Conservation (phyloP, 1,140 invertebrate species). For the roundworm (Caenorhabditis elegans) region DNA sequence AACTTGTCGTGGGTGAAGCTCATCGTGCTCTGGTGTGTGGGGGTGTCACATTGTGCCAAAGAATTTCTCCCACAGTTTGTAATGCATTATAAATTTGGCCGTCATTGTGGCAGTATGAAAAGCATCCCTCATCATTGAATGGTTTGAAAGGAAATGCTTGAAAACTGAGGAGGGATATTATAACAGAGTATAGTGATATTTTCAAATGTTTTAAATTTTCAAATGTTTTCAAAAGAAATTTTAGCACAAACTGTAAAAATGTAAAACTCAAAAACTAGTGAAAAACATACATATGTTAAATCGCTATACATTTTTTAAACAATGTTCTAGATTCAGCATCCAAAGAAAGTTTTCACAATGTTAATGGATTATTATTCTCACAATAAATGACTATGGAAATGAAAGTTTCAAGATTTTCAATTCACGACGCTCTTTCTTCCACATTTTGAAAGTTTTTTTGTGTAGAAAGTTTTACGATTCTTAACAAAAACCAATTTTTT, state of each 20-base stretch:
- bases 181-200: no score
- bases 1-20: slow-evolving; percentile 1
- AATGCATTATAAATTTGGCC: slow-evolving; percentile 19
- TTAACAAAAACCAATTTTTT: slow-evolving; percentile 6
- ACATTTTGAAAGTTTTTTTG: neutral
- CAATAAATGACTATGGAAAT: neutral
- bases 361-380: neutral
- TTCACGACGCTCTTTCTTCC: neutral
- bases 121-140: no score
- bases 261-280: no score
- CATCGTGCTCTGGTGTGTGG: neutral
- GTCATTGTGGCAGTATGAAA: no score
- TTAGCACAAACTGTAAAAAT: no score
- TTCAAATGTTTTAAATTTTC: no score
- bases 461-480: neutral
- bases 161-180: no score
- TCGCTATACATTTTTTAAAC: no score
- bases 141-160: no score
- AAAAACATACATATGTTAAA: no score
- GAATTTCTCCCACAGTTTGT: neutral
- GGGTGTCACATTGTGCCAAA: neutral
- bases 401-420: neutral
- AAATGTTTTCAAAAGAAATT: neutral
- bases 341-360: neutral
- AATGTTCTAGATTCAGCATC: no score